Evolutionary conservation across 2,113 vertebrate genomes (phyloP).

Genomic region (Chelonoidis abingdonii): DNA sequence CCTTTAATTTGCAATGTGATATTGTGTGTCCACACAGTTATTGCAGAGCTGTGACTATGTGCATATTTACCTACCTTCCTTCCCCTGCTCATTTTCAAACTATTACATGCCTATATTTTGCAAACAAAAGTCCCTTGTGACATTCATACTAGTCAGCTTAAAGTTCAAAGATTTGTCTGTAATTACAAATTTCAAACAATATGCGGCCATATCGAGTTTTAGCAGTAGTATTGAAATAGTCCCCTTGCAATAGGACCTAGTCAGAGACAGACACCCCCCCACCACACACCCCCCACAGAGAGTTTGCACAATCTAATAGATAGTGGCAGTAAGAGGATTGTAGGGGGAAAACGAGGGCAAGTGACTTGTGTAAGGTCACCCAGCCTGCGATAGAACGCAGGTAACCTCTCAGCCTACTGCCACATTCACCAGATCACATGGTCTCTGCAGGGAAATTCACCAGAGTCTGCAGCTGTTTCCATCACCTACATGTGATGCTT

Average conservation of each 20-base stretch:
- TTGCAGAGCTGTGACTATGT: no score
- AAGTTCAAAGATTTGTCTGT: not conserved
- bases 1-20: not conserved
- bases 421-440: no score
- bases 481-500: no score
- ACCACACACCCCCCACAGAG: not conserved
- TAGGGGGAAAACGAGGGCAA: no score
- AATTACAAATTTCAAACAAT: not conserved
- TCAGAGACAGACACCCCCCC: not conserved
- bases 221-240: not conserved
- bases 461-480: no score
- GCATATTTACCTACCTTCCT: not conserved
- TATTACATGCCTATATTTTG: not conserved
- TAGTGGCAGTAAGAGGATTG: not conserved
- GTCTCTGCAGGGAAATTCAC: no score
- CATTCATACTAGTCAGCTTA: not conserved
- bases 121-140: not conserved
- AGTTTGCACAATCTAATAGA: not conserved
- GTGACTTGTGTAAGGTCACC: no score
- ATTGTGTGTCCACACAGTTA: not conserved
- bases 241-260: not conserved
- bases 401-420: no score
- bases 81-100: not conserved
- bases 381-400: no score
- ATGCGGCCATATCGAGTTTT: not conserved